A percentile compares a stretch with the other conserved stretches of the same genome.
phyloP scores from a whole-genome alignment of 2,888 invertebrate species.

The Quadroppia sp. region DNA sequence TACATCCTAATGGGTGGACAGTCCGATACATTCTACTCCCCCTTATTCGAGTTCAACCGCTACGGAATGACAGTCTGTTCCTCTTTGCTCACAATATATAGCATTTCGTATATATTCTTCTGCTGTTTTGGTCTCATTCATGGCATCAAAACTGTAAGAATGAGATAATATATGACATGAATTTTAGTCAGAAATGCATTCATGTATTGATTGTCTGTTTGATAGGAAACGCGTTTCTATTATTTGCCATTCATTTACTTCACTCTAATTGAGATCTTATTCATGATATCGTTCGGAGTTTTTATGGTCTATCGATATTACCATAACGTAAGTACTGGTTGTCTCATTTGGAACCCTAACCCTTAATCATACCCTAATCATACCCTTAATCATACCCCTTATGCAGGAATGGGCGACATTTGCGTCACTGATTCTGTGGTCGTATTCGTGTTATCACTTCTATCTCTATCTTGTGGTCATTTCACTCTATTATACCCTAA shows the following conservation, averaged over 20 bases:
- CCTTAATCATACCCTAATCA: not conserved
- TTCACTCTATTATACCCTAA: constrained; percentile 43
- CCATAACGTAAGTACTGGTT: constrained; percentile 41
- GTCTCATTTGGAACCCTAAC: not conserved
- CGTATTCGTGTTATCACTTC: constrained; percentile 34
- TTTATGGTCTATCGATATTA: constrained; percentile 43
- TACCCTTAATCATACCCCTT: not conserved
- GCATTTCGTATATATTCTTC: constrained; percentile 39
- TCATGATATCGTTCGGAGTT: constrained; percentile 33
- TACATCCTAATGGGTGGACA: constrained; percentile 37
- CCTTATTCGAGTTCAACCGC: constrained; percentile 42
- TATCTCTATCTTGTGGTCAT: constrained; percentile 42
- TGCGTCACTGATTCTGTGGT: constrained; percentile 37
- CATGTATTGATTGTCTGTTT: not conserved
- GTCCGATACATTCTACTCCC: constrained; percentile 41
- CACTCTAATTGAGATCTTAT: constrained; percentile 41
- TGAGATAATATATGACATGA: constrained; percentile 7
- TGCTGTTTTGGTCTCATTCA: constrained; percentile 40
- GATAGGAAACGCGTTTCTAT: constrained; percentile 43
- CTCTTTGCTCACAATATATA: constrained; percentile 35
- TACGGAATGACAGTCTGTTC: constrained; percentile 35
- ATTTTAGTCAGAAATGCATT: not conserved
- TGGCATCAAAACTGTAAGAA: constrained; percentile 43
- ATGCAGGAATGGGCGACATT: constrained; percentile 43
- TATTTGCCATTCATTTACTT: constrained; percentile 42